Base-by-base conservation (phyloP, 2,888 invertebrate species). In the Anoplius nigerrimus region DNA sequence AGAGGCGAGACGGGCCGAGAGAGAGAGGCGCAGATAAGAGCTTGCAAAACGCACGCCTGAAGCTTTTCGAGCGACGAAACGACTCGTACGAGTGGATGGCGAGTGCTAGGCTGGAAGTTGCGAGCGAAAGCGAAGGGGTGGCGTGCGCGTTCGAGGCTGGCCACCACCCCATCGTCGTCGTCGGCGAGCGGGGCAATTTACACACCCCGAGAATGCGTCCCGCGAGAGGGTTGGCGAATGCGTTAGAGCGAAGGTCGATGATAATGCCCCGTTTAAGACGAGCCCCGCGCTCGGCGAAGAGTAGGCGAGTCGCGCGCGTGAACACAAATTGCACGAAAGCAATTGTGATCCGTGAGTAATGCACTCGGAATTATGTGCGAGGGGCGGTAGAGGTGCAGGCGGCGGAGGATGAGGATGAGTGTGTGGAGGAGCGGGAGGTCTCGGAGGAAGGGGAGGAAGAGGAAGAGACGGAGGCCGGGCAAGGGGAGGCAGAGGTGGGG, bases 311-410 rank as follows among this genome's bases (percentile, higher is more conserved):
- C 48, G 8, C 48, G 16, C 42, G 43, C 52, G 43, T 34, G 54
- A 64, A 42, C 24, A 48, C 43, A 48, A 48, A 48, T 53, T 48
- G 43, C 64, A 58, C 68, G 58, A 57, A 64, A 64, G 60, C 54
- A 64, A 58, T 60, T 55, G 64, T 63, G 64, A 64, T 68, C 62
- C 59, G 59, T 64, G 54, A 57, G 57, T 58, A 53, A 64, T 58
- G 46, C 58, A 34, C 54, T 27, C 34, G 55, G 34, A 53, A 53
- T 34, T 34, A 34, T 34, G 53, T 53, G n/a, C 16, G 18, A n/a
- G n/a, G n/a, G n/a, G n/a, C n/a, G n/a, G n/a, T n/a, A n/a, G n/a
- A n/a, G n/a, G n/a, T n/a, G n/a, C n/a, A n/a, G n/a, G n/a, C n/a
- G n/a, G n/a, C n/a, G n/a, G n/a, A n/a, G n/a, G n/a, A n/a, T n/a